Evolutionary conservation across 2,113 vertebrate species (phyloP).

Genomic region (Thunnus thynnus): DNA sequence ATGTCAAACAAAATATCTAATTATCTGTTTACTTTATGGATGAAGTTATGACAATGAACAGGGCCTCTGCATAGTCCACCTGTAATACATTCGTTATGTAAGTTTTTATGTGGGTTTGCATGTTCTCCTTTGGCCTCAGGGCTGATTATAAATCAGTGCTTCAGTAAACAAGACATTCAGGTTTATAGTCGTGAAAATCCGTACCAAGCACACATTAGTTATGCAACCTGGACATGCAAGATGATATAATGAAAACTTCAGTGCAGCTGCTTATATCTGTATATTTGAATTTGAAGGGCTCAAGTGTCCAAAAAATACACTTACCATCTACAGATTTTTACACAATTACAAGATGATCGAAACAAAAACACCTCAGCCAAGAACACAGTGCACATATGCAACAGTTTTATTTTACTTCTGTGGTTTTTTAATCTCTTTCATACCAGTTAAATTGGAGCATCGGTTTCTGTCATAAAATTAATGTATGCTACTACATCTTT

Average conservation of each 20-base stretch:
- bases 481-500: not conserved
- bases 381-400: not conserved
- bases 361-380: not conserved
- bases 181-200: constrained; percentile 42
- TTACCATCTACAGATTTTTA: not conserved
- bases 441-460: too few relatives aligned
- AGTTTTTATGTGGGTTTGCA: constrained; percentile 50
- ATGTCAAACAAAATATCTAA: constrained; percentile 59
- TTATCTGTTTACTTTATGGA: constrained; percentile 48
- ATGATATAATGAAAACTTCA: constrained; percentile 10
- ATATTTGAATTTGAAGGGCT: constrained; percentile 15
- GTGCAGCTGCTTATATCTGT: constrained; percentile 9
- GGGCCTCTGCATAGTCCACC: constrained; percentile 6
- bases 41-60: constrained; percentile 25
- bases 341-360: not conserved
- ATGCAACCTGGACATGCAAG: constrained; percentile 17
- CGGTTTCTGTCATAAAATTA: not conserved
- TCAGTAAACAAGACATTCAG: constrained; percentile 56
- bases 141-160: constrained; percentile 38
- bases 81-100: constrained; percentile 52
- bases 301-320: not conserved
- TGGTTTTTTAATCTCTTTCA: not conserved
- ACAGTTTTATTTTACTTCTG: not conserved
- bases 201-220: constrained; percentile 33
- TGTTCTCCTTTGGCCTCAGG: constrained; percentile 4